Conservation (phyloP, 2,888 invertebrate genomes). For the Platycheirus rosarum region DNA sequence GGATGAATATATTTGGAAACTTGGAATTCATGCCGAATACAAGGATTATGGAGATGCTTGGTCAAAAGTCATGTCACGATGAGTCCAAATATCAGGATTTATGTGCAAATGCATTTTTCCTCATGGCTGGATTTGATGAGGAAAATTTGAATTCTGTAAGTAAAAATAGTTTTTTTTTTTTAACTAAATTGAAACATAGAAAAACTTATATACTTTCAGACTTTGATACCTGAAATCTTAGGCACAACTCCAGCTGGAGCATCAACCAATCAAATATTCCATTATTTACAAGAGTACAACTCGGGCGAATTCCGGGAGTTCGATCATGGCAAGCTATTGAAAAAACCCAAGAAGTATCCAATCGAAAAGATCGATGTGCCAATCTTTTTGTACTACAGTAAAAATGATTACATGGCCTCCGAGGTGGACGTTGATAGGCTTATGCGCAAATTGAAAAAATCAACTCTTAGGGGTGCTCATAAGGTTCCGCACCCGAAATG, state of each 20-base stretch:
- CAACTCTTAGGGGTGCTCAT: conserved; percentile 75
- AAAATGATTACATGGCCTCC: conserved; percentile 76
- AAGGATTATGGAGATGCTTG: conserved; percentile 82
- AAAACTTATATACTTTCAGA: neutral
- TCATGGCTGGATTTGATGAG: conserved; percentile 83
- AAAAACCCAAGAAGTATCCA: conserved; percentile 75
- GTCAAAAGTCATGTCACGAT: conserved; percentile 82
- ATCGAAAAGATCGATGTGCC: conserved; percentile 75
- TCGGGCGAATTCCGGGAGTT: conserved; percentile 77
- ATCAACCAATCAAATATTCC: conserved; percentile 78
- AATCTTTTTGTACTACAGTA: conserved; percentile 77
- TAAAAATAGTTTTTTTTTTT: conserved; percentile 78
- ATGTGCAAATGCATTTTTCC: conserved; percentile 86
- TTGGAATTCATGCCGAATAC: conserved; percentile 85
- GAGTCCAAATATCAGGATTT: conserved; percentile 79
- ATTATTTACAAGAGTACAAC: conserved; percentile 78
- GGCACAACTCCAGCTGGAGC: conserved; percentile 76
- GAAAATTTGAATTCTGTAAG: conserved; percentile 82
- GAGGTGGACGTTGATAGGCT: conserved; percentile 75
- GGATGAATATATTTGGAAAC: conserved; percentile 44
- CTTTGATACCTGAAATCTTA: conserved; percentile 9
- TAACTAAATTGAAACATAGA: neutral
- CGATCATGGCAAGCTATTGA: conserved; percentile 76
- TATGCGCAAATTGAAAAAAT: conserved; percentile 62
- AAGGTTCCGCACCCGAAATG: conserved; percentile 76